Percentiles rank a stretch among this genome's conserved stretches.
phyloP scores from a whole-genome alignment of 2,888 invertebrate species.

The Xanthorhoe spadicearia region DNA sequence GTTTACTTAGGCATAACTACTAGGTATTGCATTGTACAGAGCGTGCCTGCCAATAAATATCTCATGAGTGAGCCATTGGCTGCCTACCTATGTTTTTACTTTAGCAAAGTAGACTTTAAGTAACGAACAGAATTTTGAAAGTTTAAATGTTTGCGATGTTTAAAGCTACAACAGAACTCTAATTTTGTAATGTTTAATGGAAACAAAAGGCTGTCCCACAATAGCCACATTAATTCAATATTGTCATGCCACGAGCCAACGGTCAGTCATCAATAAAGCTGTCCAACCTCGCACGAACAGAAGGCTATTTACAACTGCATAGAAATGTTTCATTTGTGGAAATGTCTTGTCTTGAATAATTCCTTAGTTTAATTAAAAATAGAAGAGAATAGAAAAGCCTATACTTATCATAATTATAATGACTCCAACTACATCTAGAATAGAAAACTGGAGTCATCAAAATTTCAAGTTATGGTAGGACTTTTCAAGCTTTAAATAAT shows the following conservation, averaged over 20 bases:
- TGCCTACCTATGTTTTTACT: no score
- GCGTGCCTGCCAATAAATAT: no score
- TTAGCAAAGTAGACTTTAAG: no score
- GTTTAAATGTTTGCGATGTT: not conserved
- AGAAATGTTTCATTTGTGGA: constrained; percentile 11
- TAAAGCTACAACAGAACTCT: constrained; percentile 19
- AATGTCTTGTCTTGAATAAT: constrained; percentile 7
- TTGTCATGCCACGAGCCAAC: constrained; percentile 59
- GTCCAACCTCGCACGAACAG: constrained; percentile 60
- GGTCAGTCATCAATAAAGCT: constrained; percentile 68
- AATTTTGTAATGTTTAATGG: constrained; percentile 40
- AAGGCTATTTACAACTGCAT: constrained; percentile 7
- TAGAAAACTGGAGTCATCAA: no score
- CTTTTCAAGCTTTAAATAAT: no score
- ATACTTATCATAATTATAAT: no score
- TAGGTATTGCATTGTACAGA: no score
- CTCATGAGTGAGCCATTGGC: no score
- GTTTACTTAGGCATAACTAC: not conserved
- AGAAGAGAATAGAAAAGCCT: not conserved
- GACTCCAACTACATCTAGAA: no score
- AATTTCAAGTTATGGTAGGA: no score
- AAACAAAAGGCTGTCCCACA: constrained; percentile 53
- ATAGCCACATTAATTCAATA: constrained; percentile 56
- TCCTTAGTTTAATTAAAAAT: not conserved
- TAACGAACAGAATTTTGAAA: no score